Base-by-base conservation (phyloP, 1,140 invertebrate species). In the Ptiloglossa arizonensis region DNA sequence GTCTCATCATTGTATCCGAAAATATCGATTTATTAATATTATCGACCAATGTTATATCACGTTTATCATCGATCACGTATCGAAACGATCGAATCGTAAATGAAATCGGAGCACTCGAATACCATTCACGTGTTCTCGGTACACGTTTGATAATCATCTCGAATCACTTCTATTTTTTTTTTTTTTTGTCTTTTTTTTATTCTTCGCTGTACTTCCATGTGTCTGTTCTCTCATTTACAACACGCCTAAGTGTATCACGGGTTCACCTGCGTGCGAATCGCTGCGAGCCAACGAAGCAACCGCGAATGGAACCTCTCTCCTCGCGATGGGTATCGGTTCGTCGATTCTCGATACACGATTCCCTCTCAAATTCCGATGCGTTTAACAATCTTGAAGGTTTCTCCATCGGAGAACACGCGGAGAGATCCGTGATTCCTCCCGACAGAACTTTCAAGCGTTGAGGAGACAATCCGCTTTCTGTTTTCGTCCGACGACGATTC, bases 241-340 rank as follows among this genome's bases (percentile, higher is more conserved):
- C 46, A 32, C 35, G 48, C 32, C 60, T 74, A 17, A 56, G 24
- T 52, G 38, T 54, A 9, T 54, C 48, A 54, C 41, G 50, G 19
- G 50, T 44, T 56, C 64, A 63, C 46, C 24, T 74, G 88, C 89
- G 90, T 91, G 91, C 90, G 54, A 75, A 86, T 88, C 88, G 91
- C 72, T 88, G 89, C 86, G 90, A 91, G 90, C 83, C 87, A 79
- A 90, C 81, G 85, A 87, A 80, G 82, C 79, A 86, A 89, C 87
- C 44, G 44, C 44, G 52, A n/a, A n/a, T n/a, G n/a, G n/a, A n/a
- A n/a, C 71, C 48, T 38, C 46, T 27, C 13, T 54, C 50, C 54
- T 48, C 41, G 59, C 15, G 70, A 72, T 63, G 41, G 76, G 63
- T 41, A 22, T 62, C 41, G 60, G 24, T n/a, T 48, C 27, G 44